Percentiles rank a stretch among this genome's conserved stretches.
Evolutionary conservation across 2,113 vertebrate genomes (phyloP).

Genomic region (Origma solitaria): DNA sequence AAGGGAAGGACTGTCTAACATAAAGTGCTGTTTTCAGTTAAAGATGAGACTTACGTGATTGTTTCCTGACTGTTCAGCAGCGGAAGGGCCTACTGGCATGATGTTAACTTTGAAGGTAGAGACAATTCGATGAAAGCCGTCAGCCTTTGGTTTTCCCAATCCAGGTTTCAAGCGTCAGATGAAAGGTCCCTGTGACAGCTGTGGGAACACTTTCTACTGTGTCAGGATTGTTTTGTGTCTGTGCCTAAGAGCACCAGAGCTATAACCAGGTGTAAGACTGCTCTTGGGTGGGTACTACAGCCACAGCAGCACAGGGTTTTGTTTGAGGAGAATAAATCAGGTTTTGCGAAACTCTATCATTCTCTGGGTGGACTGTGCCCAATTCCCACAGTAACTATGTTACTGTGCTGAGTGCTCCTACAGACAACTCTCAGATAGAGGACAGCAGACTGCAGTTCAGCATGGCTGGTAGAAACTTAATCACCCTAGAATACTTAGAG

Average conservation of each 20-base stretch:
- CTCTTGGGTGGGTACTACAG: not conserved
- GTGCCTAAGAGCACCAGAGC: not conserved
- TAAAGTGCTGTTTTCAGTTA: not conserved
- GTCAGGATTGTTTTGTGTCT: not conserved
- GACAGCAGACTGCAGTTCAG: not conserved
- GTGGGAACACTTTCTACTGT: not conserved
- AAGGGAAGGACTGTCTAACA: not conserved
- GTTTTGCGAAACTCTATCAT: not conserved
- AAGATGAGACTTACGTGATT: not conserved
- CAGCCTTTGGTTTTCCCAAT: not conserved
- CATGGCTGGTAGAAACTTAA: not conserved
- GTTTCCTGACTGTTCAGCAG: not conserved
- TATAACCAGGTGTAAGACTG: not conserved
- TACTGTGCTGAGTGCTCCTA: not conserved
- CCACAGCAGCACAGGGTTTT: not conserved
- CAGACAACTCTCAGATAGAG: not conserved
- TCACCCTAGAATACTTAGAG: not conserved
- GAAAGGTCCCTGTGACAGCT: not conserved
- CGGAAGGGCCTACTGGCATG: not conserved
- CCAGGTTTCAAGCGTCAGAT: not conserved
- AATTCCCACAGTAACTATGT: not conserved
- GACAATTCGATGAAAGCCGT: not conserved
- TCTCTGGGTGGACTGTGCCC: not conserved
- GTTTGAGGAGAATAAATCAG: not conserved
- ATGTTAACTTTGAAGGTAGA: not conserved